Percentiles rank a stretch among this genome's conserved stretches.
These are phyloP conservation scores for Eciton burchellii DNA, from an alignment of 1,140 invertebrate species.

Conservation along the genomic window DNA sequence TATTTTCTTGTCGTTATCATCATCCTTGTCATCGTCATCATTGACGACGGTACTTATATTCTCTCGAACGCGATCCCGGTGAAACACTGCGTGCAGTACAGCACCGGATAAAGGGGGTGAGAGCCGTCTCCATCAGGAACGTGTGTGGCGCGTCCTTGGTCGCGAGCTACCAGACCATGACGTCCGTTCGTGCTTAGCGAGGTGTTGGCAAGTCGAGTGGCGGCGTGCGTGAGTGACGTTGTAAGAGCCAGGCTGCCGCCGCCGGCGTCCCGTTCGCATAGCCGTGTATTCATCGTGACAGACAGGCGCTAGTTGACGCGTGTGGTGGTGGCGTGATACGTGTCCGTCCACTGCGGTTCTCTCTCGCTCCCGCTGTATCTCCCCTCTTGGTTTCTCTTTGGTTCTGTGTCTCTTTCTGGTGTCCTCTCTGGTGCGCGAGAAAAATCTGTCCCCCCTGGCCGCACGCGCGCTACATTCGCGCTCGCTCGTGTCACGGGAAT, in stretches of 20 bases:
- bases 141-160: slow-evolving; percentile 18
- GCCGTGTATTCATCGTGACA: slow-evolving; percentile 64
- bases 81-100: background rate
- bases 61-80: no score
- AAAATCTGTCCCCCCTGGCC: slow-evolving; percentile 64
- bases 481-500: slow-evolving; percentile 45
- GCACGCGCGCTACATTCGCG: slow-evolving; percentile 18
- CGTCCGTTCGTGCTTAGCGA: slow-evolving; percentile 6
- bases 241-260: slow-evolving; percentile 3
- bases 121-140: slow-evolving; percentile 20
- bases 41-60: no score
- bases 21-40: background rate
- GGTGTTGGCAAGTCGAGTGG: slow-evolving; percentile 4
- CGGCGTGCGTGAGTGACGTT: background rate
- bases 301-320: slow-evolving; percentile 48
- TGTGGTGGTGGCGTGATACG: slow-evolving; percentile 51
- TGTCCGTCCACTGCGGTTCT: slow-evolving; percentile 50
- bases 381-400: slow-evolving; percentile 18
- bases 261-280: slow-evolving; percentile 39
- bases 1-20: slow-evolving; percentile 53
- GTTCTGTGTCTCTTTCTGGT: slow-evolving; percentile 8
- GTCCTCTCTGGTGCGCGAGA: slow-evolving; percentile 32
- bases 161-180: background rate
- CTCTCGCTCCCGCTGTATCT: slow-evolving; percentile 12
- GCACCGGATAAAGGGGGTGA: background rate